Conservation (phyloP, 1,140 invertebrate species). For the Drosophila nebulosa region DNA sequence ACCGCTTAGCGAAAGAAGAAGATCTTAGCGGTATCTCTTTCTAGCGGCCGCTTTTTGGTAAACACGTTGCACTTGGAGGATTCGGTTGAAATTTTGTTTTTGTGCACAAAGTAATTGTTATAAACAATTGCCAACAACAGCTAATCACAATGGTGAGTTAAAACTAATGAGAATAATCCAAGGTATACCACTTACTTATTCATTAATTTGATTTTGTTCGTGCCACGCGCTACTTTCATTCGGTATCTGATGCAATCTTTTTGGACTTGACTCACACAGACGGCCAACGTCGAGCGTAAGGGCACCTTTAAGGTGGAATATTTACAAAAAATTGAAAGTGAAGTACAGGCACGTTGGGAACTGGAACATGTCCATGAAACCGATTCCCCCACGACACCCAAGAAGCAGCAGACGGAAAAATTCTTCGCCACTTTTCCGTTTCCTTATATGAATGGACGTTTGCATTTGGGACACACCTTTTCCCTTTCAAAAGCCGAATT, state of each 20-base stretch:
- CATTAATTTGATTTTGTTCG: neutral
- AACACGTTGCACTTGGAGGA: conserved; percentile 65
- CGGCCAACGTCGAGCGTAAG: conserved; percentile 87
- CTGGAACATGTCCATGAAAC: conserved; percentile 89
- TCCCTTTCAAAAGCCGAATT: conserved; percentile 99
- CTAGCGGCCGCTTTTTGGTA: conserved; percentile 29
- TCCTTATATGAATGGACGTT: conserved; percentile 99
- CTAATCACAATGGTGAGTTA: conserved; percentile 43
- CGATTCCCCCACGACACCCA: conserved; percentile 86
- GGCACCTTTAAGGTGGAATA: conserved; percentile 96
- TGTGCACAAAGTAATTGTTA: conserved; percentile 37
- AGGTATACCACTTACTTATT: neutral
- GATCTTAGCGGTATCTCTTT: neutral
- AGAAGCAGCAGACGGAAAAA: conserved; percentile 87
- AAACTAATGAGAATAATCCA: neutral
- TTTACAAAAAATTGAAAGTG: conserved; percentile 92
- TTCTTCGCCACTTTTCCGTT: conserved; percentile 98
- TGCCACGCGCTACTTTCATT: neutral
- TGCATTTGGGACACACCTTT: conserved; percentile 99
- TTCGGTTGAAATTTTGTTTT: neutral
- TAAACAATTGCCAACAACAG: conserved; percentile 30
- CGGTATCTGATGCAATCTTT: conserved; percentile 7
- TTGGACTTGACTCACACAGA: neutral
- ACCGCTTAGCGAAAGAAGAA: neutral
- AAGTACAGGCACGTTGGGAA: conserved; percentile 93